Percentiles rank a stretch among this genome's conserved stretches.
Evolutionary conservation across 1,140 invertebrate species (phyloP).

Genomic region (Phymastichus coffea): DNA sequence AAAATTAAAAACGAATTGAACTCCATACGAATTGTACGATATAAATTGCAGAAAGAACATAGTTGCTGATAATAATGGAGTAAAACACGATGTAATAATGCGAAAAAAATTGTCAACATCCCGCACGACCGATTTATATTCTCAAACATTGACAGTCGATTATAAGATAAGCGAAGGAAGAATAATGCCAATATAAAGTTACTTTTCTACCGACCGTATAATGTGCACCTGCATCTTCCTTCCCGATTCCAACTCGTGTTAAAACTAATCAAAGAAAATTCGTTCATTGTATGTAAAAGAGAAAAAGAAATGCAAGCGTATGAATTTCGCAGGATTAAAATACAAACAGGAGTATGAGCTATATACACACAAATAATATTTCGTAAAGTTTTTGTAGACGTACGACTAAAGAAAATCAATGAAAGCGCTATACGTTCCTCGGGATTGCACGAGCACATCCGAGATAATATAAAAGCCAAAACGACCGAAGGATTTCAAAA

Average conservation of each 20-base stretch:
- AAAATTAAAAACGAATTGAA: constrained; percentile 6
- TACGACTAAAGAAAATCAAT: too few relatives aligned
- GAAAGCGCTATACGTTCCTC: constrained; percentile 5
- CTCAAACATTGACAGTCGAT: too few relatives aligned
- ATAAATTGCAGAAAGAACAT: background rate
- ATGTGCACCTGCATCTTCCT: constrained; percentile 19
- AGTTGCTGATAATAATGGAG: background rate
- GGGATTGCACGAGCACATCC: background rate
- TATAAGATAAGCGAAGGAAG: too few relatives aligned
- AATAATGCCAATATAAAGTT: constrained; percentile 29
- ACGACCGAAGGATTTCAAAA: background rate
- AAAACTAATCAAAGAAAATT: constrained; percentile 6
- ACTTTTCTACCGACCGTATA: constrained; percentile 29
- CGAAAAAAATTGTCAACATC: constrained; percentile 13
- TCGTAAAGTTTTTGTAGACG: constrained; percentile 21
- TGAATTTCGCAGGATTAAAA: too few relatives aligned
- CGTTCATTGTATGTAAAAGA: constrained; percentile 18
- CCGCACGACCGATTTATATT: too few relatives aligned
- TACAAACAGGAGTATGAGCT: too few relatives aligned
- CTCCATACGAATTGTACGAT: constrained; percentile 10
- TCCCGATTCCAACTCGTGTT: constrained; percentile 13
- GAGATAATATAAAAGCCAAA: background rate
- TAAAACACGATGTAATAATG: background rate
- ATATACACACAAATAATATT: too few relatives aligned
- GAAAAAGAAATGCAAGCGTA: background rate